Conservation (phyloP, 2,888 invertebrate species). For the Clistopyga incitator region DNA sequence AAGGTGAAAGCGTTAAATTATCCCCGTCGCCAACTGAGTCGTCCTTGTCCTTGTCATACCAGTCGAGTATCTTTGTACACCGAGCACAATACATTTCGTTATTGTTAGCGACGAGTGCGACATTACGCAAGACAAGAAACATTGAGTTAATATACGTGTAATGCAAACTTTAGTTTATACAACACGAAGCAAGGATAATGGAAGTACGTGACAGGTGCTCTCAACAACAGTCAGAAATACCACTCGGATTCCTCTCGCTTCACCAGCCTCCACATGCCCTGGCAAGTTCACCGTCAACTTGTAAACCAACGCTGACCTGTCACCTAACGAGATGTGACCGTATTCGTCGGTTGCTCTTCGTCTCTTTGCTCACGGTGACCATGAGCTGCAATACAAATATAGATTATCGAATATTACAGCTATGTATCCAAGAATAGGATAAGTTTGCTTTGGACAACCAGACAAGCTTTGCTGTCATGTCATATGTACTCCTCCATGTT, state of each 20-base stretch:
- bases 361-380: neutral
- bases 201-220: constrained; percentile 19
- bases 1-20: constrained; percentile 4
- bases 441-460: neutral
- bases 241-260: constrained; percentile 10
- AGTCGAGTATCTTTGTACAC: constrained; percentile 12
- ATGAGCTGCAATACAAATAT: neutral
- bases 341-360: constrained; percentile 23
- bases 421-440: constrained; percentile 2
- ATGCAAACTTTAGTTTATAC: neutral
- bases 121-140: constrained; percentile 1
- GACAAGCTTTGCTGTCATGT: neutral
- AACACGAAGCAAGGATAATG: constrained; percentile 22
- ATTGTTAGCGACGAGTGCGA: constrained; percentile 1
- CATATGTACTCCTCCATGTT: neutral
- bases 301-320: constrained; percentile 49
- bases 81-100: constrained; percentile 18
- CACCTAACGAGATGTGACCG: constrained; percentile 44
- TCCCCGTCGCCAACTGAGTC: neutral
- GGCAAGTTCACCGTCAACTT: constrained; percentile 43
- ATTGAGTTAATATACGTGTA: neutral
- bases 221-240: constrained; percentile 22
- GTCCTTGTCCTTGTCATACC: constrained; percentile 6
- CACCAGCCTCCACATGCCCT: constrained; percentile 9
- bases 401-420: neutral